These are phyloP conservation scores for Fragum whitleyi DNA, from an alignment of 2,888 invertebrate species.

Conservation along the genomic window DNA sequence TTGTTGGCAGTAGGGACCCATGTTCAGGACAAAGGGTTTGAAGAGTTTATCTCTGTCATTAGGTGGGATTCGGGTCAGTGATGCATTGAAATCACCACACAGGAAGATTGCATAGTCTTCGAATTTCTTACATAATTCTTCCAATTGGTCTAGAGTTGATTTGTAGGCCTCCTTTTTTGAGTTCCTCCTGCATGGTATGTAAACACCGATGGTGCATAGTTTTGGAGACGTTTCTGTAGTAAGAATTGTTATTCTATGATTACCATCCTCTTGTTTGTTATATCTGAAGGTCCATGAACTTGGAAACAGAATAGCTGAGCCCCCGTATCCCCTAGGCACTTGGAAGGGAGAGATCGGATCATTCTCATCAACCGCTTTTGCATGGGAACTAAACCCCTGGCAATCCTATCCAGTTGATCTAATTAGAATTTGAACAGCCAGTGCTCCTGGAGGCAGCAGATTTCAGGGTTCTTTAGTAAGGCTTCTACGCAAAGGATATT, in stretches of 20 bases:
- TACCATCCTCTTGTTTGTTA: background rate
- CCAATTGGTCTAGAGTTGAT: background rate
- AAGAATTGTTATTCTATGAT: background rate
- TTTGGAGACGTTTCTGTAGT: background rate
- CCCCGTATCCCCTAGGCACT: slow-evolving; percentile 8
- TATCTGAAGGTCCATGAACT: background rate
- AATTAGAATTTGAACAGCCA: background rate
- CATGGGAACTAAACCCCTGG: background rate
- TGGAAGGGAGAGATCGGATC: background rate
- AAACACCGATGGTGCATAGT: background rate
- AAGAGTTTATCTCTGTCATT: slow-evolving; percentile 1
- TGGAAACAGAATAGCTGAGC: background rate
- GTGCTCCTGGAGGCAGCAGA: slow-evolving; percentile 12
- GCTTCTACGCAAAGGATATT: background rate
- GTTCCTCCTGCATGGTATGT: slow-evolving; percentile 2
- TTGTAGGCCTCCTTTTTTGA: background rate
- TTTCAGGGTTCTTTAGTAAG: background rate
- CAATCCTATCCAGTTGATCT: background rate
- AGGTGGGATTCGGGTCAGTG: background rate
- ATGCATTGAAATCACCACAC: slow-evolving; percentile 2
- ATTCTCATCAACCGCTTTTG: no score
- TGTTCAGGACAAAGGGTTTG: background rate
- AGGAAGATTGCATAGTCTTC: slow-evolving; percentile 2
- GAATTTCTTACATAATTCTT: background rate
- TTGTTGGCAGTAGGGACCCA: background rate